Evolutionary conservation across 2,113 vertebrate species (phyloP), one percentile per base, ranked within the genome.

Genomic region (Catharus bicknelli): DNA sequence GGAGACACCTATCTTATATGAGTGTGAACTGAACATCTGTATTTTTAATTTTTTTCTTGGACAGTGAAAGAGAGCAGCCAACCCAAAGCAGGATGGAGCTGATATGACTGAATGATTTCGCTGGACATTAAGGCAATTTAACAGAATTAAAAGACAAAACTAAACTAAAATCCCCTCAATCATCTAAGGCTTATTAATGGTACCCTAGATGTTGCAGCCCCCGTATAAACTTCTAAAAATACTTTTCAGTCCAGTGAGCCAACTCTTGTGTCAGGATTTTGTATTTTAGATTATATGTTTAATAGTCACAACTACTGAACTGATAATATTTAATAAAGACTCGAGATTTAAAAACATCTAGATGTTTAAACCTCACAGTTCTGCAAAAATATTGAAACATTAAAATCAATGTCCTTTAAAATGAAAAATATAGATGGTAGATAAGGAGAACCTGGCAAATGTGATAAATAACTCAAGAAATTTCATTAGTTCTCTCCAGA

Each of bases 21-120:
- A 75, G 17, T 16, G 38, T 38, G 38, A 53, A 27, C 16, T 7
- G 4, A 14, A 17, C 9, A 13, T 86, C 58, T 47, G 23, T 16
- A 32, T 30, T 26, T 74, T 21, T 23, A 54, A 8, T 1, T 36
- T 73, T 51, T 55, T 74, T 30, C 10, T 43, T 54, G 51, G 76
- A 32, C 7, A 20, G 9, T 13, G 26, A 78, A 86, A 59, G 11
- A 18, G 19, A 55, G 4, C 11, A 53, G n/a, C 7, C 17, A 70
- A 16, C 1, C 1, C 11, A 32, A 45, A 2, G 0, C 10, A 62
- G 20, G 18, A 11, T 14, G 16, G 7, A 73, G 10, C 32, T 73
- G 30, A 54, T 0, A 0, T 13, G 4, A 51, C 8, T 26, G 27
- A 75, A 70, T 15, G 42, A 7, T 27, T 84, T 26, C 8, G 1